Evolutionary conservation across 2,888 invertebrate species (phyloP).

Genomic region (Caenorhabditis drosophilae): DNA sequence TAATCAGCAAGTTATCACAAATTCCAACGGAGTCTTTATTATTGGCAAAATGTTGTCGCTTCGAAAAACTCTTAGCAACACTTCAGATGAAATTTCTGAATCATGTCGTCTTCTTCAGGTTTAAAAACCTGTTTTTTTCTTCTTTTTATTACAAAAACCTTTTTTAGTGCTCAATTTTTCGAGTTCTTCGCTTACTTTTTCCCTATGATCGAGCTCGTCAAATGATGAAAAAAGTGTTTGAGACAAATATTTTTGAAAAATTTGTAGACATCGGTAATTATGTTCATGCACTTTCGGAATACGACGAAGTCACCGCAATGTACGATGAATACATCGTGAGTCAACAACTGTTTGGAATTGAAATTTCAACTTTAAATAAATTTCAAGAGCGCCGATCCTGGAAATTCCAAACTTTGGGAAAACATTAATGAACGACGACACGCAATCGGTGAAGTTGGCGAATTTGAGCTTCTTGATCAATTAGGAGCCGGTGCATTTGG

Average conservation of each 20-base stretch:
- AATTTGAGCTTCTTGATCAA: constrained; percentile 71
- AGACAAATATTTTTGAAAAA: constrained; percentile 69
- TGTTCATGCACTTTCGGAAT: constrained; percentile 69
- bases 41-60: constrained; percentile 42
- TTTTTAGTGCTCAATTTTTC: constrained; percentile 70
- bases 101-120: constrained; percentile 17
- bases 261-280: constrained; percentile 72
- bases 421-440: constrained; percentile 41
- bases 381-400: constrained; percentile 22
- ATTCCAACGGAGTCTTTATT: constrained; percentile 50
- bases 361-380: background rate
- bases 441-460: constrained; percentile 69
- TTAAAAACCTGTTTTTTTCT: too few species aligned
- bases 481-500: constrained; percentile 72
- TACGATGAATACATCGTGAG: constrained; percentile 40
- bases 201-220: constrained; percentile 71
- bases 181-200: constrained; percentile 71
- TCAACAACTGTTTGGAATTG: background rate
- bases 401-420: constrained; percentile 40
- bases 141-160: constrained; percentile 12
- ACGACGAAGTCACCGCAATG: constrained; percentile 66
- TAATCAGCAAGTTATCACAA: constrained; percentile 44
- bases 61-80: constrained; percentile 5
- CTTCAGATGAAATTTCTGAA: constrained; percentile 17
- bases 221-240: constrained; percentile 70